Conservation (phyloP, 2,888 invertebrate genomes). For the Clistopyga incitator region DNA sequence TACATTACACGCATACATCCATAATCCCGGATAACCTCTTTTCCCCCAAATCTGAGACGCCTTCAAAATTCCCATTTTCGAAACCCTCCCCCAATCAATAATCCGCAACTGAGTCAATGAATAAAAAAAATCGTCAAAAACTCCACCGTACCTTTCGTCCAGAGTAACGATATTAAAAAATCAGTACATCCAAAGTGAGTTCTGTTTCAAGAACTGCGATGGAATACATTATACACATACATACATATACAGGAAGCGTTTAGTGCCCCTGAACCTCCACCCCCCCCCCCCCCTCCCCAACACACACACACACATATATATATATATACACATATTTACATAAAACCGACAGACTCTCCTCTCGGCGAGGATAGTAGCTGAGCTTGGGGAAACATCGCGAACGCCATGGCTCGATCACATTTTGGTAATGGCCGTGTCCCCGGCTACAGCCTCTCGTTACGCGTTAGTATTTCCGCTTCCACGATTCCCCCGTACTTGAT, state of each 20-base stretch:
- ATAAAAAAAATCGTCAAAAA: not conserved
- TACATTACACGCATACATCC: not conserved
- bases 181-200: not conserved
- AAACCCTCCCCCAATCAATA: not conserved
- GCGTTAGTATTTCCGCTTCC: constrained; percentile 67
- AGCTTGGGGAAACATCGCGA: constrained; percentile 67
- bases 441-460: constrained; percentile 64
- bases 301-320: not conserved
- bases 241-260: not conserved
- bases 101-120: not conserved
- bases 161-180: not conserved
- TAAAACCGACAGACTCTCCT: constrained; percentile 36
- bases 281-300: no score
- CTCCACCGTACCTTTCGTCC: not conserved
- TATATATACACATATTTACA: not conserved
- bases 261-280: no score
- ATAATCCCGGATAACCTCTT: no score
- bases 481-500: constrained; percentile 51
- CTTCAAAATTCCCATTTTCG: not conserved
- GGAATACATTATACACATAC: constrained; percentile 1
- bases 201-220: not conserved
- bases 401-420: constrained; percentile 67
- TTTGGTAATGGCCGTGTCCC: constrained; percentile 67
- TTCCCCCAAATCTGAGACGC: no score
- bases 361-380: constrained; percentile 53